Conservation (phyloP, 2,113 vertebrate species). For the Heterotis niloticus region DNA sequence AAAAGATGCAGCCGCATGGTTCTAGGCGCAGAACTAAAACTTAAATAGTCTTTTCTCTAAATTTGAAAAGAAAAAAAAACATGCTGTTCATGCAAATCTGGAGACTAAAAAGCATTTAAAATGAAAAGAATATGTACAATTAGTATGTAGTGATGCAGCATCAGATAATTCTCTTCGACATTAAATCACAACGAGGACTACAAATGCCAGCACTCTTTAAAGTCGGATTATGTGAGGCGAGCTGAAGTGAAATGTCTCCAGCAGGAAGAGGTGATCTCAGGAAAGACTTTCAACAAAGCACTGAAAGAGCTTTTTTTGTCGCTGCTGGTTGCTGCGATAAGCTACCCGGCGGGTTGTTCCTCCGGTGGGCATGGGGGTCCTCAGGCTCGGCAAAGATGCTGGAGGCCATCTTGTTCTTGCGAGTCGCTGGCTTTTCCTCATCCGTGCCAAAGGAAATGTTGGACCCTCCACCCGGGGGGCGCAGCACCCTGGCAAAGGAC, state of each 20-base stretch:
- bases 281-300: not conserved
- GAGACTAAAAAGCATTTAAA: not conserved
- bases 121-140: not conserved
- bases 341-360: conserved; percentile 74
- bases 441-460: conserved; percentile 84
- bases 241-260: not conserved
- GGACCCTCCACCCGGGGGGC: conserved; percentile 89
- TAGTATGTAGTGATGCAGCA: not conserved
- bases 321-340: not conserved
- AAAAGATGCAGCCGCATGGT: no score
- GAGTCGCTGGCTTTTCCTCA: conserved; percentile 70
- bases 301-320: not conserved
- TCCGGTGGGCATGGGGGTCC: conserved; percentile 73
- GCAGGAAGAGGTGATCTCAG: not conserved
- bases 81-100: not conserved
- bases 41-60: no score
- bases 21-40: no score
- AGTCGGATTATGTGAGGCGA: not conserved
- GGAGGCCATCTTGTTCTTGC: conserved; percentile 92
- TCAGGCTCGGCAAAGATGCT: conserved; percentile 90
- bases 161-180: not conserved
- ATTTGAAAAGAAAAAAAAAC: not conserved
- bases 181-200: not conserved
- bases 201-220: not conserved
- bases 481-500: conserved; percentile 73